Conservation (phyloP, 2,797 vertebrate genomes). For the Spheniscus humboldti region DNA sequence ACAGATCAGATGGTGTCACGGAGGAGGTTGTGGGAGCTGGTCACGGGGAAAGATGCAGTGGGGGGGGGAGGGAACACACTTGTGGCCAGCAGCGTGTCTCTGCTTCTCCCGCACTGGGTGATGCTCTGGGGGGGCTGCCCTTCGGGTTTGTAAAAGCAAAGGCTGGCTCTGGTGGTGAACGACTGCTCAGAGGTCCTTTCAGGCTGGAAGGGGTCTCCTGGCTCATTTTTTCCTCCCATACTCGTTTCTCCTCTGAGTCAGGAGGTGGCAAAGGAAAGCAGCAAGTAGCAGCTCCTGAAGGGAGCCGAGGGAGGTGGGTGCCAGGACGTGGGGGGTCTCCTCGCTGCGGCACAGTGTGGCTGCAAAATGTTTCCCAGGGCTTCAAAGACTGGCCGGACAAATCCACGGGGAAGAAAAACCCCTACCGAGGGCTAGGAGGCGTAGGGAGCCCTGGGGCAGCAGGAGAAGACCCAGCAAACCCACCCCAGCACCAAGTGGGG, state of each 20-base stretch:
- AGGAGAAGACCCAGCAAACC: background rate
- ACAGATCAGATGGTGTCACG: background rate
- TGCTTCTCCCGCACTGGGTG: rapidly evolving
- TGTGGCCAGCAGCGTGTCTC: background rate
- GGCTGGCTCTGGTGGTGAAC: background rate
- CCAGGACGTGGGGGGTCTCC: background rate
- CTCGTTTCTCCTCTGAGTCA: background rate
- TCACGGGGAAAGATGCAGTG: rapidly evolving
- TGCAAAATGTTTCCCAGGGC: background rate
- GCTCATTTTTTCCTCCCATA: rapidly evolving
- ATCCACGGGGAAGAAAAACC: background rate
- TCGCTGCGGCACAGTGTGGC: rapidly evolving
- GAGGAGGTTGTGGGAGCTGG: background rate
- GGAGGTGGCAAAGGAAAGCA: background rate
- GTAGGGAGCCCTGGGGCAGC: background rate
- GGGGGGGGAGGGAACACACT: too few species aligned
- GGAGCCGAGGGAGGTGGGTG: rapidly evolving
- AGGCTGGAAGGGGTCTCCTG: background rate
- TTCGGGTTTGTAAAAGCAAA: background rate
- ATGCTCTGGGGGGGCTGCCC: background rate
- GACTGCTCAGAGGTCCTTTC: background rate
- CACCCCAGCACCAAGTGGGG: background rate
- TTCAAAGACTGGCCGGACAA: background rate
- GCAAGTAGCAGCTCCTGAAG: background rate
- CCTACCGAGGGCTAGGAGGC: rapidly evolving